Percentiles rank a stretch among this genome's conserved stretches.
These are phyloP conservation scores for Hippopotamus amphibius DNA, from an alignment of 2,113 vertebrate species.

Conservation along the genomic window DNA sequence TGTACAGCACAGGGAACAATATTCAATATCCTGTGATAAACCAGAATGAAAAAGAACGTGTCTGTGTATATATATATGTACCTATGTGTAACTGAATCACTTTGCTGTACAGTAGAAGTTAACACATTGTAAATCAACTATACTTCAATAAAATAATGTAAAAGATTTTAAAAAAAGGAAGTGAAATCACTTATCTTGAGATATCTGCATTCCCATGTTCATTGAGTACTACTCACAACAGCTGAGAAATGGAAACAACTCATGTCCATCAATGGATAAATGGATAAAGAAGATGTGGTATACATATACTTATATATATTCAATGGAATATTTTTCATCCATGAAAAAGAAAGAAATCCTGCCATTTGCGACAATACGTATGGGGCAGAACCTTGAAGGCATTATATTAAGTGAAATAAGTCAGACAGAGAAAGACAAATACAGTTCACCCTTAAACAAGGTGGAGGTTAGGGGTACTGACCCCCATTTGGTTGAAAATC, in stretches of 20 bases:
- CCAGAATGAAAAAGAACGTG: too few species aligned
- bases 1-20: too few species aligned
- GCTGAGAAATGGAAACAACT: not conserved
- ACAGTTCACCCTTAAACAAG: not conserved
- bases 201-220: not conserved
- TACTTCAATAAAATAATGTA: too few species aligned
- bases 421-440: not conserved
- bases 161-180: not conserved
- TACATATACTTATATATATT: not conserved
- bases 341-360: conserved; percentile 16
- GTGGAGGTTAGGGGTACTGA: not conserved
- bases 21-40: too few species aligned
- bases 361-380: not conserved
- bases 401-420: not conserved
- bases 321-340: not conserved
- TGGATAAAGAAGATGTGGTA: not conserved
- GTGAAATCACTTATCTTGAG: not conserved
- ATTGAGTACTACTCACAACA: not conserved
- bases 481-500: not conserved
- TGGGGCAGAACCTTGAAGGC: not conserved
- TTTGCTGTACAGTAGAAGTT: too few species aligned
- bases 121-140: too few species aligned
- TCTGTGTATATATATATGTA: too few species aligned
- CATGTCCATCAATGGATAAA: not conserved
- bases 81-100: too few species aligned